Percentiles rank a stretch among this genome's conserved stretches.
phyloP scores from a whole-genome alignment of 2,888 invertebrate genomes.

The Tetheella fluctuosa region DNA sequence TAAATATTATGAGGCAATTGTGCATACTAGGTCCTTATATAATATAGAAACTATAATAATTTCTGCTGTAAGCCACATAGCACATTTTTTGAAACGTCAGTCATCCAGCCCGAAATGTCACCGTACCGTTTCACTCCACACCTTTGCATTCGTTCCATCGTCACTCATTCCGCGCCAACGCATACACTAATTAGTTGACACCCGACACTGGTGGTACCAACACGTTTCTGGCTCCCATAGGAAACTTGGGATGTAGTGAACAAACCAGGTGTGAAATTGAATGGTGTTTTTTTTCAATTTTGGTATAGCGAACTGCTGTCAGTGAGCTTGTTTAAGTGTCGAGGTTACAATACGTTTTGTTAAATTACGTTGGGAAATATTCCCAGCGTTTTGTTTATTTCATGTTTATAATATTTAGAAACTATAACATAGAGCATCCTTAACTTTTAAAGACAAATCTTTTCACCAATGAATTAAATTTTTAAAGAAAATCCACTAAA shows the following conservation, averaged over 20 bases:
- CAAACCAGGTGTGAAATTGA: slow-evolving; percentile 73
- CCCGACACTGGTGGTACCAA: slow-evolving; percentile 52
- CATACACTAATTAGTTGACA: slow-evolving; percentile 78
- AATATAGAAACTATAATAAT: neutral
- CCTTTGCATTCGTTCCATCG: slow-evolving; percentile 62
- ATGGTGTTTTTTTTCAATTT: slow-evolving; percentile 42
- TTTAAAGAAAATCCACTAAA: neutral
- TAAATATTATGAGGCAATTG: too few relatives aligned
- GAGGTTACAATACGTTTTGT: neutral
- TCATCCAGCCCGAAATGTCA: slow-evolving; percentile 35
- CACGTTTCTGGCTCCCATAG: slow-evolving; percentile 63
- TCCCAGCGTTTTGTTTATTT: neutral
- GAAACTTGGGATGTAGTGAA: slow-evolving; percentile 55
- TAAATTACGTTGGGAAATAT: neutral
- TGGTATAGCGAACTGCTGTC: slow-evolving; percentile 11
- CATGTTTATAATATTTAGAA: neutral
- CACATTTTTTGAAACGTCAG: slow-evolving; percentile 21
- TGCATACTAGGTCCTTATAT: too few relatives aligned
- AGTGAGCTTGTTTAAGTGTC: slow-evolving; percentile 8
- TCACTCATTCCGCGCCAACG: slow-evolving; percentile 75
- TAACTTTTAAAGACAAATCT: too few relatives aligned
- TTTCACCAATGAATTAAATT: neutral
- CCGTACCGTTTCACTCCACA: slow-evolving; percentile 57
- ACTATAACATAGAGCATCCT: too few relatives aligned
- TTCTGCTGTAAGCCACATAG: neutral